Conservation (phyloP, 1,140 invertebrate species). For the Latrodectus geometricus region DNA sequence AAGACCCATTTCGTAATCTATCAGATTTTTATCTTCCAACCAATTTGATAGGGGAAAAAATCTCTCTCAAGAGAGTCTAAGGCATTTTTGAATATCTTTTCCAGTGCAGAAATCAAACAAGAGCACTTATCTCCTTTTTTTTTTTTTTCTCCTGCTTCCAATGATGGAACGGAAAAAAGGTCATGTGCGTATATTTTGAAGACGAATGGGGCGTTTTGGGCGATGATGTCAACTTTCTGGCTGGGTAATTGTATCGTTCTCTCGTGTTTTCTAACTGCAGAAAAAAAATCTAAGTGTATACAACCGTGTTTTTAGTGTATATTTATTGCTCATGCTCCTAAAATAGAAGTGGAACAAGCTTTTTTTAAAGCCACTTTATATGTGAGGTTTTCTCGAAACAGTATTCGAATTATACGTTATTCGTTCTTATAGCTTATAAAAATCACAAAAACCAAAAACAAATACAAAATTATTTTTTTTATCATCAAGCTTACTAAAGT, state of each 20-base stretch:
- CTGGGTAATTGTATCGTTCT: neutral
- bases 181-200: conserved; percentile 8
- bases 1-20: too few species aligned
- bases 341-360: neutral
- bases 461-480: too few species aligned
- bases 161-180: neutral
- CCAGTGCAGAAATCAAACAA: neutral
- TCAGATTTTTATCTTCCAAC: too few species aligned
- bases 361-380: neutral
- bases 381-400: too few species aligned
- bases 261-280: neutral
- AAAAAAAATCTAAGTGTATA: neutral
- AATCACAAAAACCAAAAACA: too few species aligned
- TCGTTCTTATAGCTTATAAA: too few species aligned
- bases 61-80: too few species aligned
- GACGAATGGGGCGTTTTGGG: conserved; percentile 34
- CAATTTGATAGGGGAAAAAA: too few species aligned
- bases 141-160: too few species aligned
- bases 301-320: neutral
- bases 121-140: neutral
- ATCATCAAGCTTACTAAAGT: too few species aligned
- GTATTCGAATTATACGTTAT: too few species aligned
- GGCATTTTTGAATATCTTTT: too few species aligned
- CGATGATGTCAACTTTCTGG: conserved; percentile 34
- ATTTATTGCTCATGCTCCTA: neutral